These are phyloP conservation scores for Campylomormyrus tamandua DNA, from an alignment of 2,113 vertebrate genomes.

Conservation along the genomic window DNA sequence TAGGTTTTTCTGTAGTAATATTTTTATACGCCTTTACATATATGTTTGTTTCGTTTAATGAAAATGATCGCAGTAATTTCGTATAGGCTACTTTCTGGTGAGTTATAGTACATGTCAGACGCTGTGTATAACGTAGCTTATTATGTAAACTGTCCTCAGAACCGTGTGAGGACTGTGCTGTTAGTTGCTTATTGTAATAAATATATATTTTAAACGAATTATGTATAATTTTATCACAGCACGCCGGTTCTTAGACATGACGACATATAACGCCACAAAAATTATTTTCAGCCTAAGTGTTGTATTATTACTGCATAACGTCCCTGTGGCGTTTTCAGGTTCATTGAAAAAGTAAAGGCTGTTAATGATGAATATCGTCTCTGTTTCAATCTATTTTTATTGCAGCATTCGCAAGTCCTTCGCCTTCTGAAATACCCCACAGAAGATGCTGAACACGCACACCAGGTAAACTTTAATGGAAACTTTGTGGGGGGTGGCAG, in stretches of 20 bases:
- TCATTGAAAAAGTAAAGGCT: neutral
- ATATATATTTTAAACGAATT: neutral
- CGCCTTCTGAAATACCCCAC: conserved; percentile 83
- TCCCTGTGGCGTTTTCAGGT: neutral
- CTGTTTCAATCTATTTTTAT: neutral
- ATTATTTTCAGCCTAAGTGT: neutral
- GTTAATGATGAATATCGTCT: neutral
- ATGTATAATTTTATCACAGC: neutral
- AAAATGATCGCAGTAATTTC: neutral
- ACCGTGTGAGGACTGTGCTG: neutral
- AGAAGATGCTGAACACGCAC: conserved; percentile 62
- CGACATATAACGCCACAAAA: neutral
- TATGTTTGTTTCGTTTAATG: neutral
- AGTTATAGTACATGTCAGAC: neutral
- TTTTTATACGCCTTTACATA: neutral
- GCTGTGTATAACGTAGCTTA: neutral
- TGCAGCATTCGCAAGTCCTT: conserved; percentile 82
- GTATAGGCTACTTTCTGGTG: neutral
- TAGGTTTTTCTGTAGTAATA: neutral
- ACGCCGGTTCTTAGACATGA: neutral
- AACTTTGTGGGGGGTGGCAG: neutral
- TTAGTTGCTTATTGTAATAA: neutral
- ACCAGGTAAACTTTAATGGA: conserved; percentile 61
- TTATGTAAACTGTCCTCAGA: neutral
- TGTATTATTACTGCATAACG: neutral